Evolutionary conservation across 30 jellyfish, hydroid and myxozoan genomes (phyloP), one percentile per base, ranked within the genome.

Genomic region (Aurelia aurita): DNA sequence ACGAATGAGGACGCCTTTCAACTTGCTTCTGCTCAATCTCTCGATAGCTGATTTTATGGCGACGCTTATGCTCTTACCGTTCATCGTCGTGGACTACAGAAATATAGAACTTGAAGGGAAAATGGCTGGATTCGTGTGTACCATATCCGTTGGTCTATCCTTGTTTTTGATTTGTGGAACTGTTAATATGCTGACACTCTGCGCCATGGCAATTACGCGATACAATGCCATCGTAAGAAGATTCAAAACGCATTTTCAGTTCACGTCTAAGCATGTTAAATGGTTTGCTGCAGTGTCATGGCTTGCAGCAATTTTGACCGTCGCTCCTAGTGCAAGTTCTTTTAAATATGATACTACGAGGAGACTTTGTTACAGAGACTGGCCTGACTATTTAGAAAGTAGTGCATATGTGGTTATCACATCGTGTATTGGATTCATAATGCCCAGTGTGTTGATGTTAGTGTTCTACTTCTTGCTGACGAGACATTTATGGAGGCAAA

Each of bases 81-180:
- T 16, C 13, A 34, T 69, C 2, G n/a, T 61, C 45, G 53, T 44
- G 26, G 81, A 69, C 28, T 32, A 35, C 27, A 69, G 66, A 63
- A 32, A 44, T 5, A 3, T 69, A 18, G 18, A 16, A 5, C 65
- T 35, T n/a, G 27, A 22, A 14, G 81, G 81, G 0, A 43, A 7
- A 23, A 43, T 32, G n/a, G 65, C 81, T 18, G 81, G 81, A 44
- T 32, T 69, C 25, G 0, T 69, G 81, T 69, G 81, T 69, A 63
- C 66, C 13, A 69, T 34, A 13, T 15, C 81, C 1, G 66, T 69
- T 18, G 81, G 65, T 34, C 6, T 69, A 47, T 32, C 35, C 21
- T 14, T 43, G 34, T 63, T 63, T 12, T 5, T 69, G 66, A 47
- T 69, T 32, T 69, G 64, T 63, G 53, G 25, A 63, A 69, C 65